These are phyloP conservation scores for Drosophila neotestacea DNA, from an alignment of 2,888 invertebrate genomes.

Conservation along the genomic window DNA sequence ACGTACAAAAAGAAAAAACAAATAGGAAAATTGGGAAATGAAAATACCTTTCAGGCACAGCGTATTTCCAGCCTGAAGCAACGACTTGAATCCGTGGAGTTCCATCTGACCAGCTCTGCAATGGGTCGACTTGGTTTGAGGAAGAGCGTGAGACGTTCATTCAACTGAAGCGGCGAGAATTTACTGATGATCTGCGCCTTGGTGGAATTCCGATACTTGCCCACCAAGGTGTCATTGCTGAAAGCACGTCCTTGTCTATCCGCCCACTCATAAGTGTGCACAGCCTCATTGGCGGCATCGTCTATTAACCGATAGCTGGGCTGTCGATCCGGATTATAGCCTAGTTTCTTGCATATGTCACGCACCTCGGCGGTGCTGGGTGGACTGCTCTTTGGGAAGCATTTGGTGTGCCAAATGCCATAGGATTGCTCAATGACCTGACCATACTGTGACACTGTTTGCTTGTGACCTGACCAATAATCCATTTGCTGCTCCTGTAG, in stretches of 20 bases:
- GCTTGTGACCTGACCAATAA: constrained; percentile 31
- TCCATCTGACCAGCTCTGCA: constrained; percentile 83
- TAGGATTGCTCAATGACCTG: constrained; percentile 89
- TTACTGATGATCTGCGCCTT: constrained; percentile 83
- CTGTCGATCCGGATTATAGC: constrained; percentile 86
- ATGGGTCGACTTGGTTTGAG: constrained; percentile 84
- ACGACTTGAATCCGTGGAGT: constrained; percentile 80
- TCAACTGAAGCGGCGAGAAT: constrained; percentile 83
- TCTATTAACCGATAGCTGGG: constrained; percentile 83
- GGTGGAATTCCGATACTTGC: constrained; percentile 80
- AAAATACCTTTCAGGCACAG: constrained; percentile 66
- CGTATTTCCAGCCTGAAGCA: constrained; percentile 84
- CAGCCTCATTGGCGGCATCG: constrained; percentile 72
- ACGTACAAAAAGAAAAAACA: constrained; percentile 60
- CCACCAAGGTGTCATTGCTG: constrained; percentile 65
- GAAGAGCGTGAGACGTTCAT: constrained; percentile 80
- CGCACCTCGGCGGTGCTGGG: constrained; percentile 86
- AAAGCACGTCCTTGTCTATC: constrained; percentile 71
- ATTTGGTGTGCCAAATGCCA: constrained; percentile 91
- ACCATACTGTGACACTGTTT: constrained; percentile 86
- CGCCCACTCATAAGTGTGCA: constrained; percentile 70
- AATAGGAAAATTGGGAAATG: constrained; percentile 28
- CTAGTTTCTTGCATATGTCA: constrained; percentile 88
- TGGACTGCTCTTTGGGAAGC: constrained; percentile 87
- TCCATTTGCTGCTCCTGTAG: constrained; percentile 49